Conservation (phyloP, 2,888 invertebrate species). For the Erebia aethiops region DNA sequence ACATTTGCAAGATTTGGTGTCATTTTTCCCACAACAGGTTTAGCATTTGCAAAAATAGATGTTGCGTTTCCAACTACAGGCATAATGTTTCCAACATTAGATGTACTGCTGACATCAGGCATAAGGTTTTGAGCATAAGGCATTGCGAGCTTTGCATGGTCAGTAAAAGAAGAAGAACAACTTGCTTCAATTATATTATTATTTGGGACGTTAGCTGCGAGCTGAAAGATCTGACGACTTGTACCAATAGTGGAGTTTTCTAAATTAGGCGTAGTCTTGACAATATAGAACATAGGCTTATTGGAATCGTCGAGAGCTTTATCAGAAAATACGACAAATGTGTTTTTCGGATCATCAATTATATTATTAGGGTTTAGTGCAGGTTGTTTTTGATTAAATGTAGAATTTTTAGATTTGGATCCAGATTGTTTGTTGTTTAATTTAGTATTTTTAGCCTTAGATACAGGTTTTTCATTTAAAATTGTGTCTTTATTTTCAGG, state of each 20-base stretch:
- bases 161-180: neutral
- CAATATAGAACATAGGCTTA: neutral
- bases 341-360: neutral
- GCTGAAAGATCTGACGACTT: neutral
- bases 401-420: neutral
- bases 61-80: neutral
- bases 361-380: neutral
- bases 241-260: neutral
- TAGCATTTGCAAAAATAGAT: neutral
- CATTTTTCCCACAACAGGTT: neutral
- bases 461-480: neutral
- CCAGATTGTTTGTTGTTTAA: neutral
- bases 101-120: neutral
- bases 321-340: neutral
- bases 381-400: neutral
- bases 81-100: neutral
- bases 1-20: too few species aligned
- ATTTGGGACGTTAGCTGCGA: neutral
- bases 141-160: neutral
- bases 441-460: neutral
- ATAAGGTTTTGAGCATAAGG: neutral
- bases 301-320: neutral
- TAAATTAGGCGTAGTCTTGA: neutral
- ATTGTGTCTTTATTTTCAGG: neutral
- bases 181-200: neutral